phyloP scores from a whole-genome alignment of 2,888 invertebrate species.

The Corythucha ciliata region DNA sequence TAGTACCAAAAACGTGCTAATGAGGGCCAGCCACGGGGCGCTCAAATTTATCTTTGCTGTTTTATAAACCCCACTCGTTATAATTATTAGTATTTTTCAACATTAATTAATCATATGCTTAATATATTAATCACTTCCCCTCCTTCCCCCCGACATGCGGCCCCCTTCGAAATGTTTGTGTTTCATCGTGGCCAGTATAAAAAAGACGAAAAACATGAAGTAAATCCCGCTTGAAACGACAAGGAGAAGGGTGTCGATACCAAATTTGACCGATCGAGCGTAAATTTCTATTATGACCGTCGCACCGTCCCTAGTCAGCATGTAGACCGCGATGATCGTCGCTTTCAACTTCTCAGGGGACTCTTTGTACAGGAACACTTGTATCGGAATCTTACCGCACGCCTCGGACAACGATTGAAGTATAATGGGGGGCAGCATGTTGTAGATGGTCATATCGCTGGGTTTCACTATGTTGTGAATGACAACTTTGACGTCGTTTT shows the following conservation, averaged over 20 bases:
- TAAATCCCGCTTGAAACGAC: constrained; percentile 15
- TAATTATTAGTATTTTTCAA: too few relatives aligned
- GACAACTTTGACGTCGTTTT: too few relatives aligned
- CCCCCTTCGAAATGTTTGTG: too few relatives aligned
- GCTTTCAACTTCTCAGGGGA: constrained; percentile 5
- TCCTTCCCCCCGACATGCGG: too few relatives aligned
- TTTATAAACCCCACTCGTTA: too few relatives aligned
- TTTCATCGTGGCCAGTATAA: constrained; percentile 19
- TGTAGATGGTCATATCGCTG: not conserved
- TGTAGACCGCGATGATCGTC: constrained; percentile 9
- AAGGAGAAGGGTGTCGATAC: constrained; percentile 14
- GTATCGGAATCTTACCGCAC: constrained; percentile 16
- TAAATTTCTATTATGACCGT: constrained; percentile 11
- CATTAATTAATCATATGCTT: too few relatives aligned
- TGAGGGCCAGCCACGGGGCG: too few relatives aligned
- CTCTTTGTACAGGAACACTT: constrained; percentile 18
- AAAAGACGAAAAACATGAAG: constrained; percentile 16
- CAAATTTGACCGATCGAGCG: constrained; percentile 2
- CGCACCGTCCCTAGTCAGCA: constrained; percentile 10
- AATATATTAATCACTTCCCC: too few relatives aligned
- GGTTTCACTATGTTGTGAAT: not conserved
- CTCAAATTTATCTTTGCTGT: too few relatives aligned
- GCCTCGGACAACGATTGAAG: constrained; percentile 13
- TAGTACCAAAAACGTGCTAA: too few relatives aligned
- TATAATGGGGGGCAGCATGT: constrained; percentile 6